phyloP scores from a whole-genome alignment of 2,888 invertebrate species.

The Eueremaeus valkanovi region DNA sequence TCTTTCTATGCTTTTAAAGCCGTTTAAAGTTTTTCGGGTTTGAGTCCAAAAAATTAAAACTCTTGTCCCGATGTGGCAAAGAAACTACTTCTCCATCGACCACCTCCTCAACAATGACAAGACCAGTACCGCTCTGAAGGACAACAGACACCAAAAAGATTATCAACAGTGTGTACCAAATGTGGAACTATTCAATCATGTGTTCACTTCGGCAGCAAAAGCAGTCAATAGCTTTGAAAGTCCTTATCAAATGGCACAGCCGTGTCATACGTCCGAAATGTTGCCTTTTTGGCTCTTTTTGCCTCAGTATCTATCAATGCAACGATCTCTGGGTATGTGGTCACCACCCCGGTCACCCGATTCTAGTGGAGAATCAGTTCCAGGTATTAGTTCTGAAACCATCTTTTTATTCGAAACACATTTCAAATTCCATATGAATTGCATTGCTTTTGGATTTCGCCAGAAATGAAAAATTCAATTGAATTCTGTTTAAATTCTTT shows the following conservation, averaged over 20 bases:
- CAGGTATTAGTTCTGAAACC: neutral
- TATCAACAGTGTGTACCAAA: neutral
- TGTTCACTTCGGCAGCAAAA: neutral
- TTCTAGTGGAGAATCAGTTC: neutral
- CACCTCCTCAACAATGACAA: neutral
- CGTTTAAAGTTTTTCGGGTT: neutral
- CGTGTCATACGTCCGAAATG: neutral
- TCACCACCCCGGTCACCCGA: neutral
- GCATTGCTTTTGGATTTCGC: too few species aligned
- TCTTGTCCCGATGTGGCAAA: neutral
- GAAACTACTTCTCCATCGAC: conserved; percentile 4
- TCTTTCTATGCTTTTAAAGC: neutral
- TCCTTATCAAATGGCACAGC: neutral
- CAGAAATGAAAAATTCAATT: too few species aligned
- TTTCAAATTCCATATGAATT: too few species aligned
- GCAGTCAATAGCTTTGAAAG: neutral
- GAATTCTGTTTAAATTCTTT: too few species aligned
- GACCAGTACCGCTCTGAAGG: neutral
- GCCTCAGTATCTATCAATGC: neutral
- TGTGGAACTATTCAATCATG: neutral
- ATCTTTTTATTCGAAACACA: too few species aligned
- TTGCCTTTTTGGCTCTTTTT: neutral
- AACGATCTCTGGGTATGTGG: neutral
- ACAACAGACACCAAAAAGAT: neutral
- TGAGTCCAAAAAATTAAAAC: neutral